Evolutionary conservation across 2,797 vertebrate genomes (phyloP).

Genomic region (Danio tinwini): DNA sequence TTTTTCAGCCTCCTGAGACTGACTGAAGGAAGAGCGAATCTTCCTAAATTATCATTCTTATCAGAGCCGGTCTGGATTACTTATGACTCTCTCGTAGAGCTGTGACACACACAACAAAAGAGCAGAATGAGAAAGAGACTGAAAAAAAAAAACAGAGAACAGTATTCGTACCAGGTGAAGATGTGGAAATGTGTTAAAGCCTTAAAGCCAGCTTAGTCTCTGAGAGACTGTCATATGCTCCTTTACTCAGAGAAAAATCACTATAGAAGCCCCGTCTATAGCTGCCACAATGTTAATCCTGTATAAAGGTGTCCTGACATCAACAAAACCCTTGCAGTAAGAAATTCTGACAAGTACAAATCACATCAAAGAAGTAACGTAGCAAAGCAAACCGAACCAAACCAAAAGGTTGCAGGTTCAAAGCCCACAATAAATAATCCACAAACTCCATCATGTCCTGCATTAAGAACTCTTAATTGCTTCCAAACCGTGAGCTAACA

Average conservation of each 20-base stretch:
- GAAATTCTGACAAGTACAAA: slow-evolving; percentile 7
- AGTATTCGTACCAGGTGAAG: slow-evolving; percentile 27
- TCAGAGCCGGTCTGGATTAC: slow-evolving; percentile 46
- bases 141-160: slow-evolving; percentile 18
- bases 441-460: neutral
- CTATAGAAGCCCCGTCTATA: slow-evolving; percentile 16
- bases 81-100: slow-evolving; percentile 33
- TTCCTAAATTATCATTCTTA: slow-evolving; percentile 49
- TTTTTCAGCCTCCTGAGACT: slow-evolving; percentile 8
- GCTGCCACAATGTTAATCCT: slow-evolving; percentile 36
- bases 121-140: slow-evolving; percentile 43
- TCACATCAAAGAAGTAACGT: neutral
- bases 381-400: neutral
- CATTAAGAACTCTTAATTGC: slow-evolving; percentile 3
- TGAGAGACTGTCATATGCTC: slow-evolving; percentile 23
- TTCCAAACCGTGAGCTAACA: neutral
- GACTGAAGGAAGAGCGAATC: slow-evolving; percentile 18
- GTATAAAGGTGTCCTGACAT: slow-evolving; percentile 16
- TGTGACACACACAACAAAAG: slow-evolving; percentile 30
- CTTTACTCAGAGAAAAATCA: slow-evolving; percentile 24
- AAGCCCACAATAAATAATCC: neutral
- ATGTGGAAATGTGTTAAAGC: slow-evolving; percentile 45
- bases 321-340: neutral
- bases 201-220: slow-evolving; percentile 26
- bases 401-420: neutral